Evolutionary conservation across 2,113 vertebrate genomes (phyloP), one percentile per base, ranked within the genome.

Genomic region (Natator depressus): DNA sequence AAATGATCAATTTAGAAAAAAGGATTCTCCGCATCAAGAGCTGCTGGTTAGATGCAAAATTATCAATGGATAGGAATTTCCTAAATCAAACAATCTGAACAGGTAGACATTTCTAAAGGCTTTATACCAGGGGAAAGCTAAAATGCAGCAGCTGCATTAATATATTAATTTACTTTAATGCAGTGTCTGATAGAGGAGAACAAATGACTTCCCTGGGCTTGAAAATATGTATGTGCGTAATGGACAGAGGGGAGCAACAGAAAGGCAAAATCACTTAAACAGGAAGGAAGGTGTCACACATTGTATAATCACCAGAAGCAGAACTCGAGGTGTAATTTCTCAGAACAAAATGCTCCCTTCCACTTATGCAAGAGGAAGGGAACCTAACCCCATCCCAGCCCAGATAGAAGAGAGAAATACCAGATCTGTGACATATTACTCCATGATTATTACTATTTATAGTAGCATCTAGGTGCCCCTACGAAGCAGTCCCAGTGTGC

Each of bases 61-160:
- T 88, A 20, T 24, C 46, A 69, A 11, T 53, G 31, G 55, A 50
- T 0, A 82, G 35, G 25, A 91, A 55, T 51, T 88, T 24, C 84
- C 38, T 13, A 72, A 46, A 17, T 91, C 92, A 93, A 82, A 65
- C 1, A 92, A 51, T 65, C 13, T 3, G 27, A 35, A 69, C 79
- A 91, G 51, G 16, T 31, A 47, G 95, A 81, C 22, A 83, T 89
- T 87, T 88, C 55, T 87, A 85, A 62, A 81, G 80, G 47, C 5
- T 54, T 93, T 93, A 89, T 96, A 93, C 22, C 85, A 95, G 87
- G 94, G 59, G 29, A 92, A 76, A 82, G 69, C 5, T 82, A 93
- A 88, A 85, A 81, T 59, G 24, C n/a, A 86, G 38, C 14, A 31
- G 11, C 46, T 47, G 47, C 75, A 88, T 78, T 59, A 89, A 80